Evolutionary conservation across 2,797 vertebrate genomes (phyloP), one percentile per base, ranked within the genome.

Genomic region (Tragelaphus oryx): DNA sequence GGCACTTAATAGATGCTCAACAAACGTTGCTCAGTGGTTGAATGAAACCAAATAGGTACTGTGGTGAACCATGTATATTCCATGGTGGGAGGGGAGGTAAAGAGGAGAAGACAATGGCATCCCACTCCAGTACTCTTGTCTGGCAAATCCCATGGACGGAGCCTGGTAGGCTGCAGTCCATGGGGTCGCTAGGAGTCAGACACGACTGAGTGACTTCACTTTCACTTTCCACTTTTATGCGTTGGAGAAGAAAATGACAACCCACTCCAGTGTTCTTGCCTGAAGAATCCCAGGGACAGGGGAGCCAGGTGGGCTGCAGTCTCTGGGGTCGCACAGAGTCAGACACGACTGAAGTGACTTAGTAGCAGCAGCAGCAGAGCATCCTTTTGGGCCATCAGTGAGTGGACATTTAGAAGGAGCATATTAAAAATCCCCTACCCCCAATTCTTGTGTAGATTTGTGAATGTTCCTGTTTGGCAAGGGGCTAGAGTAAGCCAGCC

Each of bases 381-480:
- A 93, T 41, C 9, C 74, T 87, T 20, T 57, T 80, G 65, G 37
- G 12, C 46, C 81, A 37, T 75, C 30, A 54, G 41, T 54, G 22
- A 82, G 30, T 65, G 24, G 60, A 89, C 14, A 2, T 91, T 62
- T 78, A 84, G 37, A 12, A 86, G 30, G 37, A 85, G 30, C 71
- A 78, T 91, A 78, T 82, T 74, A 65, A 95, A 93, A 94, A 87
- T 65, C 62, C 57, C 57, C 74, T 57, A 26, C 24, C n/a, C 50
- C 44, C 84, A 88, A 90, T 94, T 87, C 89, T 62, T 71, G 81
- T 81, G 57, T 90, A 90, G 81, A 79, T 95, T 92, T 93, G 78
- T 80, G 62, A 83, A n/a, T 84, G 92, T 93, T 84, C 79, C 14
- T 44, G 8, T 83, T 87, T 96, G 93, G 80, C 78, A 95, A 52